Base-by-base conservation (phyloP, 2,113 vertebrate species). In the Cnemophilus loriae region DNA sequence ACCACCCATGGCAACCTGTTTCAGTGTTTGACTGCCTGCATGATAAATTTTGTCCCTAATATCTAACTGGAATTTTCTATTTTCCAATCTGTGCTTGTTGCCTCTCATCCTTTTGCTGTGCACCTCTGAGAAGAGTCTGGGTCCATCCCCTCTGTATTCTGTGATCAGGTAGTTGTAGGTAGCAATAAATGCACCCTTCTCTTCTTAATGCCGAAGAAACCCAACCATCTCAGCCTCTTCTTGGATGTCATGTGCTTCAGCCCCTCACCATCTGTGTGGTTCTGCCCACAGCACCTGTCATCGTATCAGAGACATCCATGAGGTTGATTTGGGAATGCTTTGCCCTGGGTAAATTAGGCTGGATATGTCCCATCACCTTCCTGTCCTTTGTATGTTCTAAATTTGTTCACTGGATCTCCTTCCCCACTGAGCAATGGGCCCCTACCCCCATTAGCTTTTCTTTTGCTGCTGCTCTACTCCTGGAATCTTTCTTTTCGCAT, bases 291-390 rank as follows among this genome's bases (percentile, higher is more conserved):
- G 46, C n/a, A 28, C 8, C 33, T 68, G 3, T 42, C 5, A 3
- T 16, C 0, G 0, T 44, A 20, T 19, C 27, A 33, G 6, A 60
- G 35, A 64, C 41, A 20, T 32, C 39, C 28, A 2, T 42, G 61
- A 56, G 52, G 19, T 23, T 59, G 10, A 49, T 46, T 26, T 7
- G 0, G 60, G 26, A 28, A 17, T 69, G 14, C 24, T 87, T 60
- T 70, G 14, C 21, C 19, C 41, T 65, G 21, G 4, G 16, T 28
- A 37, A 90, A 50, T 22, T 49, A 1, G 33, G 7, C 17, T 84
- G 46, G 50, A 13, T 65, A 15, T 3, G 2, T 20, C 35, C 14
- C 12, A 18, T 65, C n/a, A 52, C 14, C 4, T 37, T 71, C 41
- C 9, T 35, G 22, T 70, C 33, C 28, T 70, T 79, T 6, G 1